phyloP scores from a whole-genome alignment of 35 echinoderm and acorn worm species.

The Amphiura filiformis region DNA sequence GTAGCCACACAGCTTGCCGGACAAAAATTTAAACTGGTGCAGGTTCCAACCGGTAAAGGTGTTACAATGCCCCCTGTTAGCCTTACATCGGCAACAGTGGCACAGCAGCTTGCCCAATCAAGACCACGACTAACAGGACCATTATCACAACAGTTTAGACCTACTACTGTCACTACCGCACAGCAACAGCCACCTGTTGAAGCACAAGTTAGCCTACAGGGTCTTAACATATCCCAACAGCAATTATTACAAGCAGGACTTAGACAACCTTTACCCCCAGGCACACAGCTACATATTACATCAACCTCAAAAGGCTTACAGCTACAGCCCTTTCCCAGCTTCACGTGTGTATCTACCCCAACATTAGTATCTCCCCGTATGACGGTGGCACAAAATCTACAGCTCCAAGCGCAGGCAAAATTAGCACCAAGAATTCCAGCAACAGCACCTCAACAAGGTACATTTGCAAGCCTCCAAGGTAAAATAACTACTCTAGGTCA shows the following conservation, averaged over 20 bases:
- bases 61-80: neutral
- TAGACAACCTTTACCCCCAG: constrained; percentile 19
- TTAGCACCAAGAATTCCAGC: constrained; percentile 30
- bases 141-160: neutral
- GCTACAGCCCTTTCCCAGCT: constrained; percentile 25
- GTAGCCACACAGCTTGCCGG: neutral
- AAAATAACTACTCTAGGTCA: constrained; percentile 54
- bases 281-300: constrained; percentile 15
- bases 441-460: constrained; percentile 7
- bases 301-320: constrained; percentile 10
- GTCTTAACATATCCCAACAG: neutral
- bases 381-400: constrained; percentile 37
- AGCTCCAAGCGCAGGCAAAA: constrained; percentile 18
- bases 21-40: neutral
- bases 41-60: neutral
- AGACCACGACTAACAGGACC: neutral
- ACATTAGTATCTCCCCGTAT: constrained; percentile 20
- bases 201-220: neutral
- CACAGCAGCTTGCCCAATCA: neutral
- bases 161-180: neutral
- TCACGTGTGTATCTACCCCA: constrained; percentile 12
- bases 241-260: neutral
- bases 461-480: neutral
- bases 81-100: neutral
- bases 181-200: neutral